Evolutionary conservation across 2,113 vertebrate species (phyloP), one percentile per base, ranked within the genome.

Genomic region (Erythrocercus mccallii): DNA sequence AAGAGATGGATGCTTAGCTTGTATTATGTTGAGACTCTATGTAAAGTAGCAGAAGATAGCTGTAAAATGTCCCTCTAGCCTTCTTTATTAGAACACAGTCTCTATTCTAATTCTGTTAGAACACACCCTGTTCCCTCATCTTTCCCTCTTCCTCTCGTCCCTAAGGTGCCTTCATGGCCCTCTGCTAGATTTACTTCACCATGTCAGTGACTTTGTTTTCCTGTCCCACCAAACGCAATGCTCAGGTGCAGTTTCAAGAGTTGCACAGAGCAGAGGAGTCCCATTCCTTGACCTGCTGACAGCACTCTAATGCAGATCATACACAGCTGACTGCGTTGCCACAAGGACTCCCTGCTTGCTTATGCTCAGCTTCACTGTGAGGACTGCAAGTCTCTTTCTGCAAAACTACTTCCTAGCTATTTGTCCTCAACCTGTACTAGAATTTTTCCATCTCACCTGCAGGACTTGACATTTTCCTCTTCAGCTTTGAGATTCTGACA

Each of bases 141-240:
- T 61, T 68, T 82, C 58, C 23, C 22, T 81, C 20, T 58, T 2
- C 4, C 37, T 83, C 3, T 64, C 20, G 42, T 45, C 21, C 19
- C 15, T 74, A 12, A 83, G 25, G 27, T 4, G 5, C 20, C 38
- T 54, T 53, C 0, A 0, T 51, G 38, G 35, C 38, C 15, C 5
- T 81, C 14, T 7, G 10, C 10, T 92, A 79, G 57, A 15, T 90
- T 87, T 84, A 35, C 10, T 71, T 9, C 8, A 1, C 31, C 23
- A 0, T 9, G 17, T 58, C 56, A 50, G 6, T 66, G 61, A 25
- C 81, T 48, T 51, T 44, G 4, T 28, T 85, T 30, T 74, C 11
- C 15, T 33, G 9, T 51, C 35, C 44, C 65, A 24, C 47, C 42
- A 69, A n/a, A 12, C 0, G 0, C 6, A 30, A 56, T n/a, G 38